A percentile compares a stretch with the other conserved stretches of the same genome.
phyloP scores from a whole-genome alignment of 2,888 invertebrate species.

The Lomographa bimaculata region DNA sequence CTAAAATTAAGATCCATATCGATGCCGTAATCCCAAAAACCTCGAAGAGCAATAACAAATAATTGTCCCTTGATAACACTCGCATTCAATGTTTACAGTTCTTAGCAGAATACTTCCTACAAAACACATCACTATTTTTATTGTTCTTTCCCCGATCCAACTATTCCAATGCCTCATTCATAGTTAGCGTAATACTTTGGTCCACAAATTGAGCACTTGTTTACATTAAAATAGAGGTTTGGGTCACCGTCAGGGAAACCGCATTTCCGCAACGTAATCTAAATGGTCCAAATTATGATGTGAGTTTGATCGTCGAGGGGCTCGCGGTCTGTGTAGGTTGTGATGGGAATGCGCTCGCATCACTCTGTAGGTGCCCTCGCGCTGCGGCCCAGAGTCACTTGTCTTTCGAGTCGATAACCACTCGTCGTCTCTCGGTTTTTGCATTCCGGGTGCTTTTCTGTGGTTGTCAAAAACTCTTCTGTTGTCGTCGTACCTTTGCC shows the following conservation, averaged over 20 bases:
- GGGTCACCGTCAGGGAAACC: slow-evolving; percentile 83
- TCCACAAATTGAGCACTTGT: slow-evolving; percentile 78
- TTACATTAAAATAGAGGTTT: slow-evolving; percentile 49
- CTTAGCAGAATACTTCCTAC: slow-evolving; percentile 18
- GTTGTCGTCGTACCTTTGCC: slow-evolving; percentile 71
- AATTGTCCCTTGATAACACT: no score
- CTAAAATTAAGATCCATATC: slow-evolving; percentile 40
- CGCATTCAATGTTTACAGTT: no score
- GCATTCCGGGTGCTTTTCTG: slow-evolving; percentile 52
- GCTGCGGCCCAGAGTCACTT: slow-evolving; percentile 69
- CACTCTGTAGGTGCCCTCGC: slow-evolving; percentile 74
- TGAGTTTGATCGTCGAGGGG: slow-evolving; percentile 83
- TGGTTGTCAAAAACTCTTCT: slow-evolving; percentile 65
- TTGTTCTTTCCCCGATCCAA: slow-evolving; percentile 36
- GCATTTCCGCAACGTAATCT: slow-evolving; percentile 85
- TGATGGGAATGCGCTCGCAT: slow-evolving; percentile 86
- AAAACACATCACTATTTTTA: slow-evolving; percentile 15
- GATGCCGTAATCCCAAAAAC: no score
- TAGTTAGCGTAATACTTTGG: slow-evolving; percentile 70
- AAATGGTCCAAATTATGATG: slow-evolving; percentile 86
- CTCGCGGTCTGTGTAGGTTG: slow-evolving; percentile 81
- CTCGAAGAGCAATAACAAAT: no score
- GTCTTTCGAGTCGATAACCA: slow-evolving; percentile 62
- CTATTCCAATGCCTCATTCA: slow-evolving; percentile 37
- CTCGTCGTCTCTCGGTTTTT: slow-evolving; percentile 60